phyloP scores from a whole-genome alignment of 2,888 invertebrate genomes.

The Drosophila paucipuncta region DNA sequence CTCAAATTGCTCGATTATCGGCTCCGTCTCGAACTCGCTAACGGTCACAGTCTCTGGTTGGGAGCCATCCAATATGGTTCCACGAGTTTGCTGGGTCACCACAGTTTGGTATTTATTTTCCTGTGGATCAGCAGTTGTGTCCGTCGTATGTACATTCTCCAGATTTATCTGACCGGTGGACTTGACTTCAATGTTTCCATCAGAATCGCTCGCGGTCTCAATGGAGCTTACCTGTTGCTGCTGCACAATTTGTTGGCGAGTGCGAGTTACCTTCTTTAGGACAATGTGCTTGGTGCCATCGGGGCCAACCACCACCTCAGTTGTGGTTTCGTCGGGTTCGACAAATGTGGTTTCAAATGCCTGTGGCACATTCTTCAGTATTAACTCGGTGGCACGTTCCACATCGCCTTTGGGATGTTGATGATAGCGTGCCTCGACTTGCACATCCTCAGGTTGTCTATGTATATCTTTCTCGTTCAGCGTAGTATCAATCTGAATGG shows the following conservation, averaged over 20 bases:
- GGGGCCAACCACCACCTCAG: conserved; percentile 91
- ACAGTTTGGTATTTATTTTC: conserved; percentile 86
- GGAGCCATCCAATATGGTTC: conserved; percentile 76
- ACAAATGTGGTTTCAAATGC: conserved; percentile 93
- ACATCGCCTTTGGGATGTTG: conserved; percentile 86
- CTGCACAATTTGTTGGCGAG: conserved; percentile 89
- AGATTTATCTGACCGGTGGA: conserved; percentile 87
- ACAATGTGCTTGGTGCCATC: conserved; percentile 93
- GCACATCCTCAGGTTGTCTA: conserved; percentile 87
- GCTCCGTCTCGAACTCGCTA: conserved; percentile 81
- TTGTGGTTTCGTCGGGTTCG: conserved; percentile 93
- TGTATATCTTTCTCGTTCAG: conserved; percentile 86
- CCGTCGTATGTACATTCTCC: conserved; percentile 85
- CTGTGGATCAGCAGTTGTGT: conserved; percentile 86
- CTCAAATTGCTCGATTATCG: conserved; percentile 83
- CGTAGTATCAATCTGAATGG: conserved; percentile 90
- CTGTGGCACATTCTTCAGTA: conserved; percentile 90
- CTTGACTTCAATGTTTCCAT: conserved; percentile 88
- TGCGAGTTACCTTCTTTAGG: conserved; percentile 90
- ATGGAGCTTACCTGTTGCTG: conserved; percentile 87
- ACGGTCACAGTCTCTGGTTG: conserved; percentile 74
- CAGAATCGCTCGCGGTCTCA: conserved; percentile 86
- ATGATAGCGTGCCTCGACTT: conserved; percentile 91
- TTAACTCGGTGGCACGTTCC: conserved; percentile 89
- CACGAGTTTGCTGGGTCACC: conserved; percentile 74